Evolutionary conservation across 2,797 vertebrate species (phyloP).

Genomic region (Chiroxiphia lanceolata): DNA sequence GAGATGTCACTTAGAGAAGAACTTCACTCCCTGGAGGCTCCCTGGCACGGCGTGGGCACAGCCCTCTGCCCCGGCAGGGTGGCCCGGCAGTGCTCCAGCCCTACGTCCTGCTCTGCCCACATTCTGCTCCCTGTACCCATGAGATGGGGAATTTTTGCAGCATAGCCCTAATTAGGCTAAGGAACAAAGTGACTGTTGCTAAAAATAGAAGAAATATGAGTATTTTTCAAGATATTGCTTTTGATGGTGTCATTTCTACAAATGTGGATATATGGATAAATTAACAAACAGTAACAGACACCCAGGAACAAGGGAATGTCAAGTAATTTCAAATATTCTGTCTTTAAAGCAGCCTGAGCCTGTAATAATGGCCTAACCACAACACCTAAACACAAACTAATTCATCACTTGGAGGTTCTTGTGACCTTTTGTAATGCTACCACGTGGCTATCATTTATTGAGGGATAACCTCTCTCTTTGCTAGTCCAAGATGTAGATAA

Average conservation of each 20-base stretch:
- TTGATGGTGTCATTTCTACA: not conserved
- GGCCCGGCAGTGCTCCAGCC: not conserved
- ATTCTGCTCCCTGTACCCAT: not conserved
- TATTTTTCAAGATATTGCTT: not conserved
- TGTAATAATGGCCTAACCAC: not conserved
- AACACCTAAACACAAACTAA: not conserved
- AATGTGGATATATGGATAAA: not conserved
- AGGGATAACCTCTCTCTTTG: not conserved
- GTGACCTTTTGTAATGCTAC: not conserved
- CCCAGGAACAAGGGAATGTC: not conserved
- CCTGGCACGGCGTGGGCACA: accelerated
- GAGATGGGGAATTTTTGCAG: not conserved
- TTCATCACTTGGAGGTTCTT: not conserved
- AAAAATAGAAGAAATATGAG: not conserved
- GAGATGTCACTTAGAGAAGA: not conserved
- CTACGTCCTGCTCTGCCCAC: not conserved
- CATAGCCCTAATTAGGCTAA: not conserved
- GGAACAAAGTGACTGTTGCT: not conserved
- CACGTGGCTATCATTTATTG: not conserved
- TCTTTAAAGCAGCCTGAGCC: not conserved
- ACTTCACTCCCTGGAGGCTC: not conserved
- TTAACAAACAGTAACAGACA: not conserved
- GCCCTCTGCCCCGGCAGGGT: not conserved
- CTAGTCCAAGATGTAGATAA: not conserved
- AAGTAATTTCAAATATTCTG: not conserved